phyloP scores from a whole-genome alignment of 2,888 invertebrate genomes.

The Scaptomyza flava region DNA sequence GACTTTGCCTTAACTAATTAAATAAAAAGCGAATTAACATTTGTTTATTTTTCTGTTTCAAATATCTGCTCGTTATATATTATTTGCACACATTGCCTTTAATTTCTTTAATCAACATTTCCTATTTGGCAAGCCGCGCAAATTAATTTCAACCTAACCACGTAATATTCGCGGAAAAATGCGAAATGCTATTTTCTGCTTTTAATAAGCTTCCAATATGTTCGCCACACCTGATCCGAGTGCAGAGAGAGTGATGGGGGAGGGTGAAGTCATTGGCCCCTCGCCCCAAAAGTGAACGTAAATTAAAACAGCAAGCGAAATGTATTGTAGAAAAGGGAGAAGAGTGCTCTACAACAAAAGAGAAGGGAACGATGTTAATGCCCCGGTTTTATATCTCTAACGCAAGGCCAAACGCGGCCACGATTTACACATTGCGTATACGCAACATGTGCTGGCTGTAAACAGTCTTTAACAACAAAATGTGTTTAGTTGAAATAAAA shows the following conservation, averaged over 20 bases:
- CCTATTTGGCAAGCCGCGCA: conserved; percentile 34
- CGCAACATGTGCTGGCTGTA: conserved; percentile 58
- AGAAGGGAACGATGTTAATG: conserved; percentile 43
- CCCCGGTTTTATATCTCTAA: conserved; percentile 55
- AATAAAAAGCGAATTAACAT: too few species aligned
- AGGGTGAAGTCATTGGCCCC: not conserved
- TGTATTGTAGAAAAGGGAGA: conserved; percentile 44
- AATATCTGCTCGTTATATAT: too few species aligned
- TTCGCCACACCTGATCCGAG: conserved; percentile 58
- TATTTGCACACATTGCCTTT: conserved; percentile 1
- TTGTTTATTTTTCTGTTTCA: too few species aligned
- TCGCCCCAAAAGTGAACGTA: conserved; percentile 36
- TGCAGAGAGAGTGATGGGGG: not conserved
- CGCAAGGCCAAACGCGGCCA: conserved; percentile 29
- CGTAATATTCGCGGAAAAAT: conserved; percentile 41
- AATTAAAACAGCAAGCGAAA: conserved; percentile 69
- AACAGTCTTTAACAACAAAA: conserved; percentile 63
- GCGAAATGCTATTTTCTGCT: conserved; percentile 49
- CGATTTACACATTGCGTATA: conserved; percentile 69
- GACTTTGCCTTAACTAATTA: not conserved
- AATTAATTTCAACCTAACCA: conserved; percentile 49
- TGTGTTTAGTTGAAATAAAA: conserved; percentile 69
- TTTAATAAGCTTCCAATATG: conserved; percentile 69
- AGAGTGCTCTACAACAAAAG: conserved; percentile 5
- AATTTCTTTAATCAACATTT: conserved; percentile 34